These are phyloP conservation scores for Orchestes rusci DNA, from an alignment of 2,888 invertebrate species.

Conservation along the genomic window DNA sequence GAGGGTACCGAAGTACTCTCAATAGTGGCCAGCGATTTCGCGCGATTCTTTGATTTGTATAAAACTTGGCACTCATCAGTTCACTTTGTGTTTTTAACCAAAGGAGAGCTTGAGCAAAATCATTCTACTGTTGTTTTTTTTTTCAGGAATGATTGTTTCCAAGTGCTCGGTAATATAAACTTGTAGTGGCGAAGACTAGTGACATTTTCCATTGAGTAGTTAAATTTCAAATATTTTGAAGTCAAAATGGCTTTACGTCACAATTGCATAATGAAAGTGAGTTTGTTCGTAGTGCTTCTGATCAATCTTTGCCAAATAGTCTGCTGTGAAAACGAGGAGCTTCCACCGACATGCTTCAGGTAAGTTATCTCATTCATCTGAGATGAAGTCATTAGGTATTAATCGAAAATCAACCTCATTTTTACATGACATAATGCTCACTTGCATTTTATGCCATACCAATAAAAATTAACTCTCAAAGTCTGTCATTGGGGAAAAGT, in stretches of 20 bases:
- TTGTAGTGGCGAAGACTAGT: not conserved
- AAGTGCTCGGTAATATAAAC: slow-evolving; percentile 18
- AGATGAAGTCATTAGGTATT: too few relatives aligned
- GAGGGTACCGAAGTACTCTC: too few relatives aligned
- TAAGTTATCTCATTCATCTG: slow-evolving; percentile 19
- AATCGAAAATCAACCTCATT: too few relatives aligned
- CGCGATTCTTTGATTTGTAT: too few relatives aligned
- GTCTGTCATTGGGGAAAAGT: too few relatives aligned
- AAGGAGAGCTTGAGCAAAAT: too few relatives aligned
- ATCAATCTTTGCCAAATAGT: slow-evolving; percentile 23
- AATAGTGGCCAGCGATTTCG: too few relatives aligned
- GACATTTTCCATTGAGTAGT: not conserved
- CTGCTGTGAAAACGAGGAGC: slow-evolving; percentile 19
- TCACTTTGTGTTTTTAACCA: too few relatives aligned
- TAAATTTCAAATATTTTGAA: slow-evolving; percentile 10
- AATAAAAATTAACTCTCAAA: too few relatives aligned
- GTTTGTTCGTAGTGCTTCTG: slow-evolving; percentile 24
- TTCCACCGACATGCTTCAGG: slow-evolving; percentile 27
- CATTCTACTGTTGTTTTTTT: slow-evolving; percentile 20
- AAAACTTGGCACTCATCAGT: too few relatives aligned
- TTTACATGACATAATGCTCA: too few relatives aligned
- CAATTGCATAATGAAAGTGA: slow-evolving; percentile 13
- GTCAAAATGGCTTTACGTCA: slow-evolving; percentile 12
- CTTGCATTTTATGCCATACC: too few relatives aligned
- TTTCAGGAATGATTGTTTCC: slow-evolving; percentile 25